Percentiles rank a stretch among this genome's conserved stretches.
Evolutionary conservation across 2,797 vertebrate species (phyloP).

Genomic region (Sebastiscus albofasciatus): DNA sequence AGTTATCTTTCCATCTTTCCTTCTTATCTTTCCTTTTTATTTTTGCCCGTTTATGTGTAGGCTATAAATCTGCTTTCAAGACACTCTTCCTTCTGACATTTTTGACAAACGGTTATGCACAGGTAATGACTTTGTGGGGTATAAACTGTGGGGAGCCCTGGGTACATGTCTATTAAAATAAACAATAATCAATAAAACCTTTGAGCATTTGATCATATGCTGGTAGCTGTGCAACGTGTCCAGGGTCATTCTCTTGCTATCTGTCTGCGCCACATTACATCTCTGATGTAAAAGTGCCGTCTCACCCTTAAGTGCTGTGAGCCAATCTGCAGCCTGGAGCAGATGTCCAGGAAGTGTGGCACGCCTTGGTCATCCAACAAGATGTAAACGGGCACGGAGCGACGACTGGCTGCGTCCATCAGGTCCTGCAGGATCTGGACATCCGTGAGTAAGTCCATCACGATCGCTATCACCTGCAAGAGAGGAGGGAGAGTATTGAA

Average conservation of each 20-base stretch:
- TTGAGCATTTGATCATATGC: too few relatives aligned
- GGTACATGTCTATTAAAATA: background rate
- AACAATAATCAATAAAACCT: background rate
- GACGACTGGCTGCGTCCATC: constrained; percentile 87
- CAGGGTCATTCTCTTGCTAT: background rate
- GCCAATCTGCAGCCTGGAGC: constrained; percentile 85
- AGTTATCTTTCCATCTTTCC: background rate
- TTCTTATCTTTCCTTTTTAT: too few relatives aligned
- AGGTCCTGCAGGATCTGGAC: constrained; percentile 92
- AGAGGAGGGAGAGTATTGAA: background rate
- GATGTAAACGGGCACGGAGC: constrained; percentile 90
- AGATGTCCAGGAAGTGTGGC: constrained; percentile 93
- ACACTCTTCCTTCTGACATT: background rate
- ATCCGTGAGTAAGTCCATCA: constrained; percentile 96
- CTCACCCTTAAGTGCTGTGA: constrained; percentile 86
- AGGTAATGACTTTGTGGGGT: background rate
- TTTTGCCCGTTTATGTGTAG: background rate
- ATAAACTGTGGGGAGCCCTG: too few relatives aligned
- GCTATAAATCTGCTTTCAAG: background rate
- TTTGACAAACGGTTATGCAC: background rate
- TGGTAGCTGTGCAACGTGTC: too few relatives aligned
- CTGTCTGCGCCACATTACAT: background rate
- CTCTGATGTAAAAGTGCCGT: background rate
- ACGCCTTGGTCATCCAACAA: constrained; percentile 86
- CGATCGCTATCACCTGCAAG: constrained; percentile 90